These are phyloP conservation scores for Cossypha caffra DNA, from an alignment of 2,797 vertebrate species.

Conservation along the genomic window DNA sequence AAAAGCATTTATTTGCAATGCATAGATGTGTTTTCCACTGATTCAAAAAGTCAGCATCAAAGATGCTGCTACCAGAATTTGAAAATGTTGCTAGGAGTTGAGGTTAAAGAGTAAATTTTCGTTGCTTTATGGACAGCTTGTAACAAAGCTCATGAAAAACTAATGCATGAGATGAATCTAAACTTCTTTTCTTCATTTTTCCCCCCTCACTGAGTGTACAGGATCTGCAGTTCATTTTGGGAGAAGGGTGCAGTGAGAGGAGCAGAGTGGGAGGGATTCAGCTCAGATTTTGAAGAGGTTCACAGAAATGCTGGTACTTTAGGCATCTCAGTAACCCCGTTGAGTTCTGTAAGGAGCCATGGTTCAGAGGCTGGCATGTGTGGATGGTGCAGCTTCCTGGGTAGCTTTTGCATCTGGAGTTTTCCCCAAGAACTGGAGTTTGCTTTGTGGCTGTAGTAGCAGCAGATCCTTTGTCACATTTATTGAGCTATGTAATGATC, in stretches of 20 bases:
- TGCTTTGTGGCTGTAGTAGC: background rate
- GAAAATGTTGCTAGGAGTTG: conserved; percentile 9
- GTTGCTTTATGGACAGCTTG: background rate
- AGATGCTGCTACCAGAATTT: background rate
- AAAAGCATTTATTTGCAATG: background rate
- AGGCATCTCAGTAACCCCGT: background rate
- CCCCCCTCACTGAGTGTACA: background rate
- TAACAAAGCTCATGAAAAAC: background rate
- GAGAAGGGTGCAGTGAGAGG: background rate
- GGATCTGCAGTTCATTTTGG: background rate
- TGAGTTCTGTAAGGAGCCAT: background rate
- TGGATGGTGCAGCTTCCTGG: background rate
- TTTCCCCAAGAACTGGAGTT: background rate
- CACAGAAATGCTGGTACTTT: background rate
- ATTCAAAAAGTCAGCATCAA: background rate
- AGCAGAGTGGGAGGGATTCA: background rate
- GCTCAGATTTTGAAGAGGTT: background rate
- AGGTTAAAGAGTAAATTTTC: background rate
- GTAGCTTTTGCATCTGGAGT: background rate
- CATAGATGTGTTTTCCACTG: background rate
- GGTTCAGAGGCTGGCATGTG: background rate
- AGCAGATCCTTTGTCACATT: background rate
- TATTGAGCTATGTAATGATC: background rate
- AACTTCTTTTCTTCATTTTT: background rate
- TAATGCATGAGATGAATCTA: background rate